A percentile compares a stretch with the other conserved stretches of the same genome.
phyloP scores from a whole-genome alignment of 2,888 invertebrate species.

The Atethmia centrago region DNA sequence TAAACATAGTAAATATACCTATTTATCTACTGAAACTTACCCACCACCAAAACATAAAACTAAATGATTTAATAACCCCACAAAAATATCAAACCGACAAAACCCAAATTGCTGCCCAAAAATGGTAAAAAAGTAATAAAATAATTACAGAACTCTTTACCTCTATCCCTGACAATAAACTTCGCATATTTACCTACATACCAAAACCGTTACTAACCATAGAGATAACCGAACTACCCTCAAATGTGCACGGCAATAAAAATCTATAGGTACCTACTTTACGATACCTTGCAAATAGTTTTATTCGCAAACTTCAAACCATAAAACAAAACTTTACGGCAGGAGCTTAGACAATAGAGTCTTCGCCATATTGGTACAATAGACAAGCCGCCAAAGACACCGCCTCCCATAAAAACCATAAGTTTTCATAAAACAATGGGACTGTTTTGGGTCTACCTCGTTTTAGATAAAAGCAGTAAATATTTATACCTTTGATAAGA shows the following conservation, averaged over 20 bases:
- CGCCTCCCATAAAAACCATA: conserved; percentile 67
- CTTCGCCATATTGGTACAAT: conserved; percentile 61
- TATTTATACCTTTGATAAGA: conserved; percentile 54
- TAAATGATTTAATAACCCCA: conserved; percentile 29
- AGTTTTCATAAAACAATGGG: conserved; percentile 62
- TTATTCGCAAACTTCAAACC: conserved; percentile 66
- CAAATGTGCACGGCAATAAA: conserved; percentile 55
- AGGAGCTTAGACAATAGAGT: conserved; percentile 56
- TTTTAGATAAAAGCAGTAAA: conserved; percentile 56
- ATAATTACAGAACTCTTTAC: conserved; percentile 52
- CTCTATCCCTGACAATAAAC: conserved; percentile 1
- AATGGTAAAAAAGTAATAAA: conserved; percentile 47
- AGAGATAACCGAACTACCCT: conserved; percentile 37
- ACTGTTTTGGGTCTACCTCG: conserved; percentile 59
- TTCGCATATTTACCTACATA: conserved; percentile 12
- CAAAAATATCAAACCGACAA: conserved; percentile 8
- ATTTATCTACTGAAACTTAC: neutral
- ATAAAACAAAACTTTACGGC: conserved; percentile 61
- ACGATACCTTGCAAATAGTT: conserved; percentile 62
- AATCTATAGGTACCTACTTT: conserved; percentile 50
- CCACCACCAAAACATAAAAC: conserved; percentile 13
- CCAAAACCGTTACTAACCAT: conserved; percentile 43
- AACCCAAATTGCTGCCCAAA: neutral
- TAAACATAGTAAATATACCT: too few relatives aligned
- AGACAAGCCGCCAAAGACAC: conserved; percentile 71